Evolutionary conservation across 1,140 invertebrate species (phyloP).

Genomic region (Drosophila paulistorum): DNA sequence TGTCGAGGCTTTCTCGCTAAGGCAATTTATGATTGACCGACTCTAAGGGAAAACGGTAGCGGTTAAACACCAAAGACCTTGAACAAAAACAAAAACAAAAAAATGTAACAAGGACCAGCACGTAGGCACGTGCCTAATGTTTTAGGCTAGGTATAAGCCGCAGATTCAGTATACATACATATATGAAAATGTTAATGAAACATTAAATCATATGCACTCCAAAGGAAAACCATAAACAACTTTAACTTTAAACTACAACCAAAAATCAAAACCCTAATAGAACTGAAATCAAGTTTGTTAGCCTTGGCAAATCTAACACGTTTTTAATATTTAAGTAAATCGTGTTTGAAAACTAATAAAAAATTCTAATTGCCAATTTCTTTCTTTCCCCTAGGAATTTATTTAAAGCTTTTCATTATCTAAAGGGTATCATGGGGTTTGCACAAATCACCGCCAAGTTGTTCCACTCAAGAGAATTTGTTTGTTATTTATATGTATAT

Average conservation of each 20-base stretch:
- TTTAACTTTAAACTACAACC: too few relatives aligned
- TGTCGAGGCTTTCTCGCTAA: conserved; percentile 54
- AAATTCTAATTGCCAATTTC: neutral
- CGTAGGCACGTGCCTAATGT: conserved; percentile 57
- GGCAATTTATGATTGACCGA: conserved; percentile 77
- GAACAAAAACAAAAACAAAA: neutral
- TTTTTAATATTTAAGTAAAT: conserved; percentile 5
- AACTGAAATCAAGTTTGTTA: neutral
- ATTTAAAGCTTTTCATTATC: neutral
- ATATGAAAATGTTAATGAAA: neutral
- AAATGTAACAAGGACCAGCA: conserved; percentile 26
- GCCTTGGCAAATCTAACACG: neutral
- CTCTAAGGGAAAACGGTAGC: conserved; percentile 29
- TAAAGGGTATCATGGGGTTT: too few relatives aligned
- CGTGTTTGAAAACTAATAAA: neutral
- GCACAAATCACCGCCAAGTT: too few relatives aligned
- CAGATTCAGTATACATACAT: neutral
- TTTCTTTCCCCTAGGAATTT: neutral
- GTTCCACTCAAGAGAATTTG: too few relatives aligned
- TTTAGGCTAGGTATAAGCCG: conserved; percentile 29
- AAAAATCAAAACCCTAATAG: too few relatives aligned
- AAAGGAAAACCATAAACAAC: neutral
- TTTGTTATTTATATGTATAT: too few relatives aligned
- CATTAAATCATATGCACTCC: neutral
- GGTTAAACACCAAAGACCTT: conserved; percentile 38